These are phyloP conservation scores for Micrasema minimum DNA, from an alignment of 1,140 invertebrate genomes.

Conservation along the genomic window DNA sequence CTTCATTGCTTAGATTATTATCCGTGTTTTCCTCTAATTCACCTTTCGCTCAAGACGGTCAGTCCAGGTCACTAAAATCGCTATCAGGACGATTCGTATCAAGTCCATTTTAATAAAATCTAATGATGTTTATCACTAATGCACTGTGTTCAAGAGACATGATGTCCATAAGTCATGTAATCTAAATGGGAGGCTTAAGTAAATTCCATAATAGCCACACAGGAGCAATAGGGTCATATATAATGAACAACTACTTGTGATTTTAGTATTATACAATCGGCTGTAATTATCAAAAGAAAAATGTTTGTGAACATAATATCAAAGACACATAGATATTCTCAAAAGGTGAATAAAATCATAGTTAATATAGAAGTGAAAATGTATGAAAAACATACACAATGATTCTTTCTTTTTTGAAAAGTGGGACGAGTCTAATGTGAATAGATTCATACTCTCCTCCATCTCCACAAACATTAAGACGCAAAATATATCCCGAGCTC, in stretches of 20 bases:
- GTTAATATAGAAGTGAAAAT: slow-evolving; percentile 38
- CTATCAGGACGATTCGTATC: slow-evolving; percentile 71
- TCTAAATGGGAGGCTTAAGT: slow-evolving; percentile 81
- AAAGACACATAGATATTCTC: no score
- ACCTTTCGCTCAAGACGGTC: slow-evolving; percentile 70
- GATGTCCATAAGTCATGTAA: slow-evolving; percentile 56
- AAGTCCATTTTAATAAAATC: slow-evolving; percentile 71
- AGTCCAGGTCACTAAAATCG: slow-evolving; percentile 70
- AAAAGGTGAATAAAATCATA: slow-evolving; percentile 36
- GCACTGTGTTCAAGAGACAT: slow-evolving; percentile 67
- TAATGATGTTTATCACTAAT: slow-evolving; percentile 67
- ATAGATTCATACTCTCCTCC: slow-evolving; percentile 99
- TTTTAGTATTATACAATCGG: no score
- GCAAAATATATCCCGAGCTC: slow-evolving; percentile 95
- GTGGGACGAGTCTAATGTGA: slow-evolving; percentile 96
- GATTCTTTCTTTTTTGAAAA: slow-evolving; percentile 92
- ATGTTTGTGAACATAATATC: no score
- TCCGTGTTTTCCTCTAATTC: slow-evolving; percentile 70
- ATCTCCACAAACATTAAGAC: slow-evolving; percentile 97
- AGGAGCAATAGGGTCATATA: slow-evolving; percentile 89
- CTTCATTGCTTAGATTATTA: slow-evolving; percentile 63
- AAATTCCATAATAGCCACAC: slow-evolving; percentile 94
- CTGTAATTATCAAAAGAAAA: slow-evolving; percentile 67
- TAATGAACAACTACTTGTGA: slow-evolving; percentile 89
- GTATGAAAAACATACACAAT: slow-evolving; percentile 80